These are phyloP conservation scores for Drosophila colorata DNA, from an alignment of 2,888 invertebrate genomes.

Conservation along the genomic window DNA sequence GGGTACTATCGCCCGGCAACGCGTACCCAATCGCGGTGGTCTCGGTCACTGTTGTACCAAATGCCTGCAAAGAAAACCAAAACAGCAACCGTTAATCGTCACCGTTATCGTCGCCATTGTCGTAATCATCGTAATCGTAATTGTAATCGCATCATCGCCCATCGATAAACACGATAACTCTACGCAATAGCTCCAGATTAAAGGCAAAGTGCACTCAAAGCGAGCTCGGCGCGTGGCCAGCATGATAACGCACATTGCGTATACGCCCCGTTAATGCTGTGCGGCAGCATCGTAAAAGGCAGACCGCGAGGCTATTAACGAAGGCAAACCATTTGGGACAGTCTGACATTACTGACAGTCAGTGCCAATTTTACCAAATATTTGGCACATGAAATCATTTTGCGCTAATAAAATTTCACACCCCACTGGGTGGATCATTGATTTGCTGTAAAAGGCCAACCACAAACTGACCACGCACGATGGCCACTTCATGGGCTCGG, in stretches of 20 bases:
- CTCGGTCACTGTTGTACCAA: conserved; percentile 85
- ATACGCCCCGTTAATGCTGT: conserved; percentile 65
- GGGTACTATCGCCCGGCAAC: conserved; percentile 86
- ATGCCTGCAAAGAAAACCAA: conserved; percentile 78
- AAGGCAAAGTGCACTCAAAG: conserved; percentile 72
- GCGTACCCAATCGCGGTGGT: conserved; percentile 86
- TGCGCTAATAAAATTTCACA: conserved; percentile 73
- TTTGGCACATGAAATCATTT: conserved; percentile 81
- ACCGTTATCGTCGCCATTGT: not conserved
- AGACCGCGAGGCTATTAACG: conserved; percentile 64
- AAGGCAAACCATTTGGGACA: conserved; percentile 51
- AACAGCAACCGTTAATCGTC: not conserved
- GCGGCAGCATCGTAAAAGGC: conserved; percentile 49
- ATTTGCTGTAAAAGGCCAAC: conserved; percentile 71
- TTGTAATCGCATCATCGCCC: conserved; percentile 45
- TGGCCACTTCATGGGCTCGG: not conserved
- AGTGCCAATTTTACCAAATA: conserved; percentile 70
- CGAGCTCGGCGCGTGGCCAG: conserved; percentile 48
- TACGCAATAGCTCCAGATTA: conserved; percentile 55
- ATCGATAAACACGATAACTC: conserved; percentile 66
- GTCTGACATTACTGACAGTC: conserved; percentile 37
- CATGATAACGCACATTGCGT: conserved; percentile 63
- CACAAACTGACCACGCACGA: conserved; percentile 46
- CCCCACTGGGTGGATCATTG: conserved; percentile 63
- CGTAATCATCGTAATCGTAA: conserved; percentile 18